Evolutionary conservation across 53 echinoderm and acorn worm species (phyloP), one percentile per base, ranked within the genome.

Genomic region (Holothuria scabra): DNA sequence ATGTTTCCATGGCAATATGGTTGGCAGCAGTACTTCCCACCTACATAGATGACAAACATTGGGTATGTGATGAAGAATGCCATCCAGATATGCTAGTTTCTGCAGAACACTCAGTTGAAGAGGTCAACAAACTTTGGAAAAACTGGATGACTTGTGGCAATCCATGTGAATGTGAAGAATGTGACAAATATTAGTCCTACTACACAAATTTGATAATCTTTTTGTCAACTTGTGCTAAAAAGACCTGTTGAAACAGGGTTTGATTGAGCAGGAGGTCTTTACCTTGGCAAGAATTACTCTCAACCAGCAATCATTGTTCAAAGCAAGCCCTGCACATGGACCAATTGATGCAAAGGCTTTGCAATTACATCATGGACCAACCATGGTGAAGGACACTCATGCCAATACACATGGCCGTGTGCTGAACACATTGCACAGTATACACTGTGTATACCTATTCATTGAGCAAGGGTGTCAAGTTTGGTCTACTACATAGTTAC

Each of bases 1-100:
- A 99, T 84, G 92, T 93, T 24, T 94, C 99, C 9, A 33, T 91
- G 41, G 99, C 94, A 18, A 99, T 99, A 59, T 99, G 99, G 99
- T 66, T 99, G 60, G 84, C 94, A 8, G 89, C 93, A 46, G 59
- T 99, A 34, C 83, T 90, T 28, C 99, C 99, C 0, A 66, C 44
- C 18, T 99, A 99, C 83, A 60, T 87, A n/a, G 66, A 94, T 78
- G 99, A 99, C 64, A 82, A 82, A 10, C 64, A 85, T 18, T 99
- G 94, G 92, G 60, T 82, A 28, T 99, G 99, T 88, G 94, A 91
- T 32, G 72, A 89, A 20, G 26, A 56, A n/a, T 99, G 99, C 76
- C 71, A 81, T 14, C 37, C 79, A 19, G 89, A 88, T 25, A 91
- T 91, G 85, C 87, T 89, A 46, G 92, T 90, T 1, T 90, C 92